Conservation (phyloP, 2,888 invertebrate genomes). For the Coenonympha arcania region DNA sequence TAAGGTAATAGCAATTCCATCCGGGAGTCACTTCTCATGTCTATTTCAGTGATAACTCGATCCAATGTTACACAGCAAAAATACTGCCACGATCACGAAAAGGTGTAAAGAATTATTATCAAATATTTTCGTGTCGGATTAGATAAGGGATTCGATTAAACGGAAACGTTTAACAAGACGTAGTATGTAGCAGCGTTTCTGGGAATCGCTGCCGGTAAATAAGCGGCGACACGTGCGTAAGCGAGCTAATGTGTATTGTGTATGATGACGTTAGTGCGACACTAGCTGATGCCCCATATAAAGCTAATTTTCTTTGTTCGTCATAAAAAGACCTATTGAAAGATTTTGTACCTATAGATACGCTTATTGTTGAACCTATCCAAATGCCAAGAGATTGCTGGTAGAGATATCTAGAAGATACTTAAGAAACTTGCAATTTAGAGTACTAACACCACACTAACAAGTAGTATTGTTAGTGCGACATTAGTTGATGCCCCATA, state of each 20-base stretch:
- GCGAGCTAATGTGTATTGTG: slow-evolving; percentile 30
- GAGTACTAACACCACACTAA: no score
- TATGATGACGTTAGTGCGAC: slow-evolving; percentile 34
- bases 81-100: not conserved
- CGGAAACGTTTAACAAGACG: slow-evolving; percentile 32
- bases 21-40: no score
- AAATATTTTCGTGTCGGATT: slow-evolving; percentile 12
- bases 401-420: no score
- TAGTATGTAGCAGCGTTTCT: slow-evolving; percentile 42
- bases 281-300: slow-evolving; percentile 13
- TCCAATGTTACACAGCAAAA: no score
- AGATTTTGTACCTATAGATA: no score
- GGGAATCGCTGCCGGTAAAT: slow-evolving; percentile 47
- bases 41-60: no score
- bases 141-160: slow-evolving; percentile 23
- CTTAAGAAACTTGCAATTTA: no score
- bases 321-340: not conserved
- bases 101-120: not conserved
- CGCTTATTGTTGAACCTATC: no score
- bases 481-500: slow-evolving; percentile 13
- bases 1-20: no score
- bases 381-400: no score
- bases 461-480: slow-evolving; percentile 29
- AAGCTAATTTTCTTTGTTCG: not conserved
- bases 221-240: slow-evolving; percentile 45